phyloP scores from a whole-genome alignment of 2,113 vertebrate species.

The Phocoena phocoena region DNA sequence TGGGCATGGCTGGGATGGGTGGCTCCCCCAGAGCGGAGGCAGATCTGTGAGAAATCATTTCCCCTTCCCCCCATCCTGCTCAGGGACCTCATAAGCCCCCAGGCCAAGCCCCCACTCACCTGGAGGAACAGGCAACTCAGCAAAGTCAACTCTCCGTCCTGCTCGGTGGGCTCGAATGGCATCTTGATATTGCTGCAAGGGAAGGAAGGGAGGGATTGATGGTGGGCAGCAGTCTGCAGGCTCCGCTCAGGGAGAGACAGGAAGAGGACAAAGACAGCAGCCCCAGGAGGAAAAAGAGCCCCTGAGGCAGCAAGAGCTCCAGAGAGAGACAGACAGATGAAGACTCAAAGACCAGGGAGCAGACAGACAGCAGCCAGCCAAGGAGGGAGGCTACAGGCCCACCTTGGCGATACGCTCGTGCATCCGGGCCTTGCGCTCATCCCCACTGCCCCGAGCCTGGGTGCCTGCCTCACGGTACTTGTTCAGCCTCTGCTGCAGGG shows the following conservation, averaged over 20 bases:
- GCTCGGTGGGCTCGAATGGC: slow-evolving; percentile 93
- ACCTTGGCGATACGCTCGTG: slow-evolving; percentile 97
- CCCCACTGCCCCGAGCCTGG: slow-evolving; percentile 91
- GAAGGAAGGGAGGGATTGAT: not conserved
- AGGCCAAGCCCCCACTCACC: slow-evolving; percentile 83
- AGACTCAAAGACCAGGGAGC: not conserved
- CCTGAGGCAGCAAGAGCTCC: not conserved
- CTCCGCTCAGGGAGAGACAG: not conserved
- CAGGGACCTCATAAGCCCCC: not conserved
- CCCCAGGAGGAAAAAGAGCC: not conserved
- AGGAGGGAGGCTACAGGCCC: not conserved
- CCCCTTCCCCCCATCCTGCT: not conserved
- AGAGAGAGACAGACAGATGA: not conserved
- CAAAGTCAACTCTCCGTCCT: slow-evolving; percentile 91
- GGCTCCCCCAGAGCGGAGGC: not conserved
- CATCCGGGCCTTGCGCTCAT: slow-evolving; percentile 96
- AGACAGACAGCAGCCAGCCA: not conserved
- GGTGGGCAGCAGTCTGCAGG: not conserved
- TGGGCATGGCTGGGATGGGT: not conserved
- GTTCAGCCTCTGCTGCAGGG: slow-evolving; percentile 92
- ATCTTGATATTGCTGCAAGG: slow-evolving; percentile 94
- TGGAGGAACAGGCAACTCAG: slow-evolving; percentile 94
- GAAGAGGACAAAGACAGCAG: not conserved
- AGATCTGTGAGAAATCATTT: not conserved
- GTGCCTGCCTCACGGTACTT: slow-evolving; percentile 91